phyloP scores from a whole-genome alignment of 1,140 invertebrate genomes.

The Panulirus ornatus region DNA sequence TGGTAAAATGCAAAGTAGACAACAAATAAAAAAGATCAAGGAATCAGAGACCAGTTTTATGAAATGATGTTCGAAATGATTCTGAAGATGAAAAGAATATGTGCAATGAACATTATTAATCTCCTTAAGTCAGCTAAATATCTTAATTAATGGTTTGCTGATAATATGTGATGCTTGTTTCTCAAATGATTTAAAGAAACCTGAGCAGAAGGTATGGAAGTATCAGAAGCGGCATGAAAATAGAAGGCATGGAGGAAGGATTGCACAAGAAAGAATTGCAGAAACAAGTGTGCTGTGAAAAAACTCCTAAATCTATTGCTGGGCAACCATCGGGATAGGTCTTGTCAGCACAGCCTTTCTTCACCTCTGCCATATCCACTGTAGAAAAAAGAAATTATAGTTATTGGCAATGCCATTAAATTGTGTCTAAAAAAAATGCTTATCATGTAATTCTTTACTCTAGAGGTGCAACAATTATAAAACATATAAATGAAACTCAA shows the following conservation, averaged over 20 bases:
- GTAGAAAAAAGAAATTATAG: not conserved
- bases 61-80: no score
- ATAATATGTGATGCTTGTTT: not conserved
- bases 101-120: no score
- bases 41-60: no score
- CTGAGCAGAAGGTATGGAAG: not conserved
- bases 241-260: not conserved
- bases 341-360: slow-evolving; percentile 27
- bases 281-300: slow-evolving; percentile 18
- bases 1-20: no score
- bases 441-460: no score
- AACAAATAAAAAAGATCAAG: no score
- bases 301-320: not conserved
- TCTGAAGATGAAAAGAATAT: no score
- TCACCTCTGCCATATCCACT: not conserved
- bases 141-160: not conserved
- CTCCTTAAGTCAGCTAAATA: not conserved
- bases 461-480: no score
- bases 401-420: not conserved
- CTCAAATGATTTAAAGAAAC: not conserved
- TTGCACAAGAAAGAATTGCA: slow-evolving; percentile 27
- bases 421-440: no score
- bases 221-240: slow-evolving; percentile 9
- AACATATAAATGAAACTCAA: no score
- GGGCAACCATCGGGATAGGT: not conserved